phyloP scores from a whole-genome alignment of 2,113 vertebrate genomes.

The Eurystomus gularis region DNA sequence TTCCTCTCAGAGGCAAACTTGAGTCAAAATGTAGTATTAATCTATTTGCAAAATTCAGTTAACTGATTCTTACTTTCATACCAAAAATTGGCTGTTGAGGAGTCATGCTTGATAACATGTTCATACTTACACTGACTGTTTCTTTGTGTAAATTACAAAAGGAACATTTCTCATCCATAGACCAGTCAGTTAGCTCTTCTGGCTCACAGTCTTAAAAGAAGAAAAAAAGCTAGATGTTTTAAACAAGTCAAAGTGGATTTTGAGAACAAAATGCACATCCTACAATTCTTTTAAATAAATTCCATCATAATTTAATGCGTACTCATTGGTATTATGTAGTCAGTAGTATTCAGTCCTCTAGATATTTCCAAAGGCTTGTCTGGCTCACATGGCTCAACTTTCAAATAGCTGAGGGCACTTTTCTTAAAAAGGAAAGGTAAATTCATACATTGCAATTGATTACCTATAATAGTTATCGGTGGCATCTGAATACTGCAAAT shows the following conservation, averaged over 20 bases:
- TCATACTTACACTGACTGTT: slow-evolving; percentile 90
- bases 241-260: slow-evolving; percentile 60
- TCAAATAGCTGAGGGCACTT: neutral
- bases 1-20: neutral
- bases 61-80: neutral
- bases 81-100: neutral
- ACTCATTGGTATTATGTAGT: neutral
- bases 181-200: slow-evolving; percentile 95
- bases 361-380: neutral
- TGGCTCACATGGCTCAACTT: neutral
- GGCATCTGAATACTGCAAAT: neutral
- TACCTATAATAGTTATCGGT: neutral
- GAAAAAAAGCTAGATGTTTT: slow-evolving; percentile 54
- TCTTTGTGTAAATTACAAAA: slow-evolving; percentile 97
- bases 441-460: neutral
- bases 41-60: neutral
- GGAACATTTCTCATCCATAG: slow-evolving; percentile 90
- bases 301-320: neutral
- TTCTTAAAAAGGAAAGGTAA: neutral
- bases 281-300: neutral
- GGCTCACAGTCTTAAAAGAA: slow-evolving; percentile 95
- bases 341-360: neutral
- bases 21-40: neutral
- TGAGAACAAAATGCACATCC: slow-evolving; percentile 7
- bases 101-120: neutral